Percentiles rank a stretch among this genome's conserved stretches.
Evolutionary conservation across 2,797 vertebrate genomes (phyloP).

Genomic region (Danio choprae): DNA sequence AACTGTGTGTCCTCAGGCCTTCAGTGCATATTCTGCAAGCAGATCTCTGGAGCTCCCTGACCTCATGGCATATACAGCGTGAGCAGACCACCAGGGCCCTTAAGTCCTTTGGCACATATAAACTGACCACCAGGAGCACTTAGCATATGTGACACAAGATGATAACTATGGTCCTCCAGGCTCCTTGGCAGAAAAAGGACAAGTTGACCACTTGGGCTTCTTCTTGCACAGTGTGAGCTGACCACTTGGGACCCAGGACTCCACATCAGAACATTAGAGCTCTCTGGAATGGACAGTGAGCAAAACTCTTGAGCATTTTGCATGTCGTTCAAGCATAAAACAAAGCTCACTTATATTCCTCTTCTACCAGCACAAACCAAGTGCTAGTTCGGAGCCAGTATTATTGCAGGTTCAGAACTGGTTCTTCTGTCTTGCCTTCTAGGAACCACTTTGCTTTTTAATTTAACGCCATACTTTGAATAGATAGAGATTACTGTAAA

Average conservation of each 20-base stretch:
- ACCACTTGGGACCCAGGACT: background rate
- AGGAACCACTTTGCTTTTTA: too few relatives aligned
- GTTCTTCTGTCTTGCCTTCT: too few relatives aligned
- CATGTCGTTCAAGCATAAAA: background rate
- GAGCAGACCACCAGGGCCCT: background rate
- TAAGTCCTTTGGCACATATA: background rate
- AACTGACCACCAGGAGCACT: too few relatives aligned
- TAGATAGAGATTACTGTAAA: too few relatives aligned
- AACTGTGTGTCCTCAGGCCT: background rate
- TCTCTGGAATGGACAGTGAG: background rate
- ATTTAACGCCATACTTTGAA: too few relatives aligned
- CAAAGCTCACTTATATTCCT: background rate
- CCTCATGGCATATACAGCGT: background rate
- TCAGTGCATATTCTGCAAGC: background rate
- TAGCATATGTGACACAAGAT: too few relatives aligned
- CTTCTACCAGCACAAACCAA: too few relatives aligned
- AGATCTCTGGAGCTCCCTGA: background rate
- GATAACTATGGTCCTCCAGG: background rate
- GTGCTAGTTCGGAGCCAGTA: too few relatives aligned
- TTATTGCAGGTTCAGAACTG: too few relatives aligned
- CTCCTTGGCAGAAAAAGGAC: background rate
- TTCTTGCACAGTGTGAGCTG: too few relatives aligned
- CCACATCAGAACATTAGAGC: background rate
- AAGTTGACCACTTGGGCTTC: background rate
- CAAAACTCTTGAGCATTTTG: background rate